These are phyloP conservation scores for Melanerpes formicivorus DNA, from an alignment of 2,113 vertebrate genomes.

Conservation along the genomic window DNA sequence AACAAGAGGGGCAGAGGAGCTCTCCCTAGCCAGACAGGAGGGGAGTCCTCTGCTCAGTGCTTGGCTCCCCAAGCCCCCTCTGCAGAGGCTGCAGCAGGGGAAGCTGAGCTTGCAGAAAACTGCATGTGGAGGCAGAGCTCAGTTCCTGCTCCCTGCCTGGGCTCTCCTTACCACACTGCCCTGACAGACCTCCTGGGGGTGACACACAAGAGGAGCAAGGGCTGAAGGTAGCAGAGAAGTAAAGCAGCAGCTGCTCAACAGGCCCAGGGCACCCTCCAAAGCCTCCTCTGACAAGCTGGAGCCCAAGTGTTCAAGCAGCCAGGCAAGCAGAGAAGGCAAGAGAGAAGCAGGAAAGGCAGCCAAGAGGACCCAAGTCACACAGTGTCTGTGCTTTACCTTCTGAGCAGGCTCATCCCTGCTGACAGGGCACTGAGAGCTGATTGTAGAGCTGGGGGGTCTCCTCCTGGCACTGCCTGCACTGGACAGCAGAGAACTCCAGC, in stretches of 20 bases:
- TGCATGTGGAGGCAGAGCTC: neutral
- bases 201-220: neutral
- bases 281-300: neutral
- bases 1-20: neutral
- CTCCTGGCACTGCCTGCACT: no score
- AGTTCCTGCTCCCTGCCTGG: neutral
- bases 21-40: neutral
- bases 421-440: no score
- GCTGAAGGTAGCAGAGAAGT: neutral
- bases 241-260: neutral
- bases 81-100: no score
- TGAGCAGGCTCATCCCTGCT: neutral
- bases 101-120: neutral
- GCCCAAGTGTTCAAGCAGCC: no score
- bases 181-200: neutral
- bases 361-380: no score
- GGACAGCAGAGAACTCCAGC: no score
- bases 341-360: neutral
- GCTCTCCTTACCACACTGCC: neutral
- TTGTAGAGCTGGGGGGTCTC: no score
- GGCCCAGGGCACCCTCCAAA: neutral
- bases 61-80: neutral
- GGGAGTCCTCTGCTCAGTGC: neutral
- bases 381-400: slow-evolving; percentile 74
- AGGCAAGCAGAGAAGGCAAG: no score